These are phyloP conservation scores for Pampus argenteus DNA, from an alignment of 2,797 vertebrate genomes.

Conservation along the genomic window DNA sequence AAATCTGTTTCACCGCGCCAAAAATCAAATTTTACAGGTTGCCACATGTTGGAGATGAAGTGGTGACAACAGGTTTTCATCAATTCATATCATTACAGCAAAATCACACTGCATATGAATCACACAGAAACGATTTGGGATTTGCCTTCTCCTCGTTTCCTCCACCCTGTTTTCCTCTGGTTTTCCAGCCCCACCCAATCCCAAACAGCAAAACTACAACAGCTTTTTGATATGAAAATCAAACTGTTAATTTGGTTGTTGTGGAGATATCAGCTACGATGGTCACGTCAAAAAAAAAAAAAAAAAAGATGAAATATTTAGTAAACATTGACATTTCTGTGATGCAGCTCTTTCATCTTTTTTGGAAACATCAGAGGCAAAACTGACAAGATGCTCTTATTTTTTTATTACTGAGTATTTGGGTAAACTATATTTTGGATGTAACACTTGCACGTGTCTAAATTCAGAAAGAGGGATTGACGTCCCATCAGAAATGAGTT, in stretches of 20 bases:
- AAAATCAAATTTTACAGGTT: slow-evolving; percentile 29
- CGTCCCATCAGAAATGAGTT: neutral
- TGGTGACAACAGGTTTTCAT: slow-evolving; percentile 13
- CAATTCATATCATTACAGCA: slow-evolving; percentile 7
- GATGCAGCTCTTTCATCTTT: slow-evolving; percentile 63
- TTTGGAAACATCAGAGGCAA: slow-evolving; percentile 54
- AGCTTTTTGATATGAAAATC: slow-evolving; percentile 64
- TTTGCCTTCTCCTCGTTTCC: neutral
- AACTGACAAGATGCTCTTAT: slow-evolving; percentile 23
- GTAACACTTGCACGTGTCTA: slow-evolving; percentile 13
- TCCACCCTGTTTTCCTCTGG: neutral
- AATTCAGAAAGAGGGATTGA: slow-evolving; percentile 8
- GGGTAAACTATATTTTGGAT: slow-evolving; percentile 57
- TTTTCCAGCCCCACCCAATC: slow-evolving; percentile 29
- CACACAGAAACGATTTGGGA: neutral
- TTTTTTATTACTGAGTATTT: slow-evolving; percentile 20
- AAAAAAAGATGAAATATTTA: slow-evolving; percentile 69
- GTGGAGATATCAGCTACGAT: slow-evolving; percentile 49
- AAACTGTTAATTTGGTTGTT: slow-evolving; percentile 63
- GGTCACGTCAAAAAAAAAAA: slow-evolving; percentile 66
- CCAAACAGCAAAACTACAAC: neutral
- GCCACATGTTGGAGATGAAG: slow-evolving; percentile 34
- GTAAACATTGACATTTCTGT: slow-evolving; percentile 68
- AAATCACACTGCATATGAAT: slow-evolving; percentile 32
- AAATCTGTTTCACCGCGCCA: slow-evolving; percentile 42